Conservation (phyloP, 2,888 invertebrate species). For the Phalera bucephala region DNA sequence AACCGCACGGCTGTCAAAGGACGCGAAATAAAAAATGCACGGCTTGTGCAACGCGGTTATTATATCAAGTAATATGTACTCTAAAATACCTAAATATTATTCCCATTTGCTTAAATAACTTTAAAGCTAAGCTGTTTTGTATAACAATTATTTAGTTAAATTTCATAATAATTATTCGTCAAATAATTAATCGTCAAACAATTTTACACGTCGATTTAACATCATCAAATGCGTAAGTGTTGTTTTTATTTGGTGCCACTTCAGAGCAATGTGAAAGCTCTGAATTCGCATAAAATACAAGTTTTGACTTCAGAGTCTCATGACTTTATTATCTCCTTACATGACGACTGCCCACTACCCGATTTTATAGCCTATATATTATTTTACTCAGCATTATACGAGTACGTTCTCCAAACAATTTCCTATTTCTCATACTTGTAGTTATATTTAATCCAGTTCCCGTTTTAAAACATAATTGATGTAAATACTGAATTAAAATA, state of each 20-base stretch:
- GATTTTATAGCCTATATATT: constrained; percentile 23
- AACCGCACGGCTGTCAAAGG: constrained; percentile 23
- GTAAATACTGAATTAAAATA: not conserved
- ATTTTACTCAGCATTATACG: constrained; percentile 23
- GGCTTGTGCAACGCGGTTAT: constrained; percentile 22
- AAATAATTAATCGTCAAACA: too few species aligned
- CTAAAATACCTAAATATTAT: too few species aligned
- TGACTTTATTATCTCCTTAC: constrained; percentile 25
- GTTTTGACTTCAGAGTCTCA: constrained; percentile 12
- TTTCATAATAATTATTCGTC: too few species aligned
- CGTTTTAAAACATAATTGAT: constrained; percentile 8
- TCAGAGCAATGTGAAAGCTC: constrained; percentile 17
- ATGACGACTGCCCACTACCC: constrained; percentile 24
- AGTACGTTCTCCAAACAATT: constrained; percentile 4
- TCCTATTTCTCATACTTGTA: not conserved
- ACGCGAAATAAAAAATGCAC: constrained; percentile 26
- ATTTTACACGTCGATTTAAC: too few species aligned
- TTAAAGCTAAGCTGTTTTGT: too few species aligned
- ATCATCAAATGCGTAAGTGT: too few species aligned
- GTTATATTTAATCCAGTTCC: constrained; percentile 12
- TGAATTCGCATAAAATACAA: constrained; percentile 18
- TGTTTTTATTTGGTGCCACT: constrained; percentile 13
- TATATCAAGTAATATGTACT: too few species aligned
- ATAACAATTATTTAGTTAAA: too few species aligned
- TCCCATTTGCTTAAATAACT: too few species aligned